A percentile compares a stretch with the other conserved stretches of the same genome.
phyloP scores from a whole-genome alignment of 2,797 vertebrate species.

The Esox lucius region DNA sequence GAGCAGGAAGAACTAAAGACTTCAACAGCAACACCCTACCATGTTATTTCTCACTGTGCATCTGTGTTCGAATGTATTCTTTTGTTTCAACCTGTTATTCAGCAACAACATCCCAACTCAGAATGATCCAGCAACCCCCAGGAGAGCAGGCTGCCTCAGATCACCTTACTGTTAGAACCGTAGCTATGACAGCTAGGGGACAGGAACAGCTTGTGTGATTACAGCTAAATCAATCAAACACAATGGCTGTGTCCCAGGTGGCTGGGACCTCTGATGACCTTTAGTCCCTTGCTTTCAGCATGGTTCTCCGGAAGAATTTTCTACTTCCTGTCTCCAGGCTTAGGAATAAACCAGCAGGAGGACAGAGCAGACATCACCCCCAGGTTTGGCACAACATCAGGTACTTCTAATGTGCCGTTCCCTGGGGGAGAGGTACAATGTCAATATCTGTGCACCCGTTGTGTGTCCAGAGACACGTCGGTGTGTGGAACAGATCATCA shows the following conservation, averaged over 20 bases:
- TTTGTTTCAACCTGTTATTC: background rate
- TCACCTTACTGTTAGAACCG: conserved; percentile 55
- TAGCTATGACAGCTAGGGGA: conserved; percentile 44
- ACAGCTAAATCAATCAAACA: conserved; percentile 50
- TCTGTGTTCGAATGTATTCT: background rate
- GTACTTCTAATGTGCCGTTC: conserved; percentile 29
- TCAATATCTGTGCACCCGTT: conserved; percentile 31
- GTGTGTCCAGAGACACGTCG: conserved; percentile 14
- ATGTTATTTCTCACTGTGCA: background rate
- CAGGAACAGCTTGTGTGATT: conserved; percentile 47
- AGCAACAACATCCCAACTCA: background rate
- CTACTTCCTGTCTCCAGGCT: conserved; percentile 29
- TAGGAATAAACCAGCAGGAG: conserved; percentile 22
- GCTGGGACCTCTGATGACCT: conserved; percentile 42
- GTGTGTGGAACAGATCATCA: conserved; percentile 48
- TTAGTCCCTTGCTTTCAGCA: background rate
- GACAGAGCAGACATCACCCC: conserved; percentile 25
- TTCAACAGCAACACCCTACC: background rate
- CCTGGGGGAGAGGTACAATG: conserved; percentile 28
- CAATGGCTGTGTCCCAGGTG: conserved; percentile 48
- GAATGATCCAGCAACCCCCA: background rate
- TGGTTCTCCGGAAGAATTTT: conserved; percentile 11
- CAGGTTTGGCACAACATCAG: conserved; percentile 34
- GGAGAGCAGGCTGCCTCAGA: conserved; percentile 27
- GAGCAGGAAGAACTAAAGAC: background rate